Conservation (phyloP, 2,888 invertebrate species). For the Tipula confusa region DNA sequence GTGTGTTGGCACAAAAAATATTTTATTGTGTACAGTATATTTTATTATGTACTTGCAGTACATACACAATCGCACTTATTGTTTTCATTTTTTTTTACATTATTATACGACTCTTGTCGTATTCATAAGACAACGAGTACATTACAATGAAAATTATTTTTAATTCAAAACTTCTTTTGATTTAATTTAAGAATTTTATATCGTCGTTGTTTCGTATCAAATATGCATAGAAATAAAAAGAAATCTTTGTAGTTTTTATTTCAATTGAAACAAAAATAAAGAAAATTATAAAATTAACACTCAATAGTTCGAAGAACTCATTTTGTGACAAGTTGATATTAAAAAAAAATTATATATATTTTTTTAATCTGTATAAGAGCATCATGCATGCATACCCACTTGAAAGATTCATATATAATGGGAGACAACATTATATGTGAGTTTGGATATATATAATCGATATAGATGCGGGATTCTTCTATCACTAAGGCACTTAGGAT, state of each 20-base stretch:
- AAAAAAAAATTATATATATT: background rate
- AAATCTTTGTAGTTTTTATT: constrained; percentile 3
- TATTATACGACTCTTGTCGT: background rate
- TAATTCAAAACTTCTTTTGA: constrained; percentile 20
- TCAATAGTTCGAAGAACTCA: constrained; percentile 25
- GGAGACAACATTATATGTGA: background rate
- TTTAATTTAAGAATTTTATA: constrained; percentile 12
- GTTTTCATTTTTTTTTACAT: background rate
- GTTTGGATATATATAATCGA: background rate
- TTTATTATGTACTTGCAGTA: background rate
- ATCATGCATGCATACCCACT: background rate
- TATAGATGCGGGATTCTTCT: background rate
- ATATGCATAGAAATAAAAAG: background rate
- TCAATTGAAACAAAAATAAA: background rate
- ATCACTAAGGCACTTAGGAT: background rate
- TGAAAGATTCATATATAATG: background rate
- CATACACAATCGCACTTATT: background rate
- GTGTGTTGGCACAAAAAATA: background rate
- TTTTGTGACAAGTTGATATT: constrained; percentile 20
- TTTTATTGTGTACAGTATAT: constrained; percentile 9
- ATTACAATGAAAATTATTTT: constrained; percentile 20
- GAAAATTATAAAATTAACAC: background rate
- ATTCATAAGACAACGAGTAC: background rate
- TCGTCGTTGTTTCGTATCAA: background rate
- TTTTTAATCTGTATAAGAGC: background rate